Base-by-base conservation (phyloP, 2,888 invertebrate species). In the Nomada ruficornis region DNA sequence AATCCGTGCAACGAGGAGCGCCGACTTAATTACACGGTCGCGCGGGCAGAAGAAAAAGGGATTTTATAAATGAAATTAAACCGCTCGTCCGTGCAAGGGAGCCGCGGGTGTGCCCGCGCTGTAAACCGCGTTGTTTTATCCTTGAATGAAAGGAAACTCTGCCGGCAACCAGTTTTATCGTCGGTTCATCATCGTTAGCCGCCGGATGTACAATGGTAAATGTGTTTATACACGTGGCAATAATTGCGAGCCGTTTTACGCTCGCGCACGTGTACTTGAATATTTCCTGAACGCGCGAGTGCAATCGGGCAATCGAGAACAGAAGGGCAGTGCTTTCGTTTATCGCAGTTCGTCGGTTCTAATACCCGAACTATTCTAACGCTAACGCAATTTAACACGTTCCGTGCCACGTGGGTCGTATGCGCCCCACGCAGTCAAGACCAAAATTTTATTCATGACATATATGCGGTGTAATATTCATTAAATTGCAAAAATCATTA, bases 11-110 rank as follows among this genome's bases (percentile, higher is more conserved):
- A 0, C 60, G 20, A 20, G 23, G 5, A 23, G 52, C 23, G 63
- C 15, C 52, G 63, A 26, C 52, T 63, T 72, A 72, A 72, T 72
- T 72, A 63, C 44, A 72, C 71, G 42, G 71, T 63, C 23, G 63
- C 63, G 54, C 23, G 52, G 63, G 54, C 71, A 20, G 18, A 63
- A 63, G 26, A 42, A 63, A 72, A 44, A 36, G 36, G 36, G 52
- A 23, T 52, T 63, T 72, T 72, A 63, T 72, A 72, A 72, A 72
- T 63, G 71, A 63, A 72, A 44, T 54, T 63, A 72, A 72, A 72
- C 63, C 42, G 9, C 7, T 52, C n/a, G 23, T 26, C 42, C 42
- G 42, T 1, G 54, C 7, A 23, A 72, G 42, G 15, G 23, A 54
- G 1, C 13, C 29, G 7, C 26, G 20, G 50, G 50, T 15, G 36